phyloP scores from a whole-genome alignment of 2,113 vertebrate species.

The Rhinoptilus africanus region DNA sequence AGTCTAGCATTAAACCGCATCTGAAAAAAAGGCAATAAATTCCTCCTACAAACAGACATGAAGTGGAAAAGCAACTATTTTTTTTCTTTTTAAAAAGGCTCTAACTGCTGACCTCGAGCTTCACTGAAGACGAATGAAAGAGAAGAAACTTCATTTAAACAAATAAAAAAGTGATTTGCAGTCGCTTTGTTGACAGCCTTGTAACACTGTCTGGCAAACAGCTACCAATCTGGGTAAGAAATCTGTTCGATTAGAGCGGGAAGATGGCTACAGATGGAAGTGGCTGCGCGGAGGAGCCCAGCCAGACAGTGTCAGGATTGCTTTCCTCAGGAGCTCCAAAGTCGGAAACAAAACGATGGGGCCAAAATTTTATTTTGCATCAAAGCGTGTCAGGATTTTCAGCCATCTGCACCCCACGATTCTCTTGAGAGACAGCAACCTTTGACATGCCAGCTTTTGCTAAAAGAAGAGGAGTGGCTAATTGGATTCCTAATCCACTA shows the following conservation, averaged over 20 bases:
- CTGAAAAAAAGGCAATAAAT: background rate
- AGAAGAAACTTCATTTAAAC: conserved; percentile 50
- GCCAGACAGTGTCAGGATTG: conserved; percentile 20
- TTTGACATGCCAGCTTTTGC: conserved; percentile 42
- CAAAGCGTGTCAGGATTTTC: conserved; percentile 12
- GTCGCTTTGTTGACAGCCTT: conserved; percentile 58
- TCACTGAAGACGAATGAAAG: background rate
- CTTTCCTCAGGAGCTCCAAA: conserved; percentile 27
- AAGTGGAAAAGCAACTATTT: background rate
- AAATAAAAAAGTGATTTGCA: conserved; percentile 38
- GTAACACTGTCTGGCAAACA: conserved; percentile 68
- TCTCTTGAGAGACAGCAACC: conserved; percentile 37
- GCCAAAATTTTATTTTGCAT: conserved; percentile 41
- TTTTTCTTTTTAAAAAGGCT: background rate
- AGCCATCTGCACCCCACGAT: conserved; percentile 18
- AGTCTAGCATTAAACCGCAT: background rate
- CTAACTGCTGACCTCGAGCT: conserved; percentile 3
- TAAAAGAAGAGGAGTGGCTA: conserved; percentile 49
- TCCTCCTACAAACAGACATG: background rate
- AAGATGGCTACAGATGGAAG: conserved; percentile 63
- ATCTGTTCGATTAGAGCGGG: conserved; percentile 58
- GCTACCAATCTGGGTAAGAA: conserved; percentile 68
- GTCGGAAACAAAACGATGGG: background rate
- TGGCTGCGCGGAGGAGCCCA: background rate
- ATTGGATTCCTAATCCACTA: conserved; percentile 61